Percentiles rank a stretch among this genome's conserved stretches.
Evolutionary conservation across 2,797 vertebrate genomes (phyloP).

Genomic region (Orestias chungarensis): DNA sequence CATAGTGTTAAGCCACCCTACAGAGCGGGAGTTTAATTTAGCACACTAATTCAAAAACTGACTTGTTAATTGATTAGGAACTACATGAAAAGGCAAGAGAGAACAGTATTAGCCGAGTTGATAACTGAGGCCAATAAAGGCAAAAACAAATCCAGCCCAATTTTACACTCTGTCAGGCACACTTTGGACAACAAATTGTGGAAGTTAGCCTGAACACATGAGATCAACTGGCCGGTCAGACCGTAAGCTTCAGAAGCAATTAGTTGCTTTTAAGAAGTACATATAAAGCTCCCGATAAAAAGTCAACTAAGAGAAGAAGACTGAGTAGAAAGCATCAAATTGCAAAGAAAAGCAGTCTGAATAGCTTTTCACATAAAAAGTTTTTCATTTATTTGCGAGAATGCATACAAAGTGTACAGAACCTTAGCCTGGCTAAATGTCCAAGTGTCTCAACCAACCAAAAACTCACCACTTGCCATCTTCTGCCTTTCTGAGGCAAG

Average conservation of each 20-base stretch:
- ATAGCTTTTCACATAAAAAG: neutral
- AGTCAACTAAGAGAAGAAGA: neutral
- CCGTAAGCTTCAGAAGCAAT: conserved; percentile 2
- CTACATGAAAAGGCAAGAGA: conserved; percentile 11
- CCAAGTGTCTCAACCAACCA: neutral
- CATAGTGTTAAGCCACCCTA: neutral
- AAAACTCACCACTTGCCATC: neutral
- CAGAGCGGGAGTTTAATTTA: neutral
- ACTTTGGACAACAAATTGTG: conserved; percentile 10
- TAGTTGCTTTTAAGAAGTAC: neutral
- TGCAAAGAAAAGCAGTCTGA: neutral
- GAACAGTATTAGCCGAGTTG: conserved; percentile 2
- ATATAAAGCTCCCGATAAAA: too few species aligned
- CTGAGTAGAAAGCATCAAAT: neutral
- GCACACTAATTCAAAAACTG: conserved; percentile 1
- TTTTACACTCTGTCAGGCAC: conserved; percentile 17
- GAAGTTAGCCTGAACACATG: conserved; percentile 22
- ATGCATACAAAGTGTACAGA: neutral
- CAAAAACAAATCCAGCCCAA: conserved; percentile 20
- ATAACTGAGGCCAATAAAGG: conserved; percentile 4
- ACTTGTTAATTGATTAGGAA: neutral
- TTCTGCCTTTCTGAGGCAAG: neutral
- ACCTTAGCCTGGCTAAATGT: neutral
- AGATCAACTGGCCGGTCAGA: neutral
- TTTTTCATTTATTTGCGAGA: neutral